Evolutionary conservation across 2,797 vertebrate species (phyloP), one percentile per base, ranked within the genome.

Genomic region (Cryptoprocta ferox): DNA sequence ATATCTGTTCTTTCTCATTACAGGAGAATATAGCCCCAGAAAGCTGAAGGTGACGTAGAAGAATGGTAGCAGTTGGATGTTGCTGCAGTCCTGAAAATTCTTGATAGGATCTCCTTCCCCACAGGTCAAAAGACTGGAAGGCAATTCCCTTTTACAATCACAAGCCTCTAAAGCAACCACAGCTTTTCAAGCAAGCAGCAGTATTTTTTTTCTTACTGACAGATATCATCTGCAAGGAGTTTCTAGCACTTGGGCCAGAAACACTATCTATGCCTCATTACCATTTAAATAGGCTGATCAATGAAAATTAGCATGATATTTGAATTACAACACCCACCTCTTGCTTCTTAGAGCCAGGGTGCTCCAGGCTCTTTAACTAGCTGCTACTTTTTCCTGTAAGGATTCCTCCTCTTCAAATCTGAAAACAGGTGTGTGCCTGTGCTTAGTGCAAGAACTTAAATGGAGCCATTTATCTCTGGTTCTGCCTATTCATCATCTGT

Each of bases 281-380:
- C 90, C 96, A 98, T 98, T 97, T 97, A 97, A 98, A 98, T 97
- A 97, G 96, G 63, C 90, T 96, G 91, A 98, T 98, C 97, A 97
- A 97, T 98, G 96, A 85, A 5, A 98, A 98, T 97, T 96, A 98
- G 84, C 96, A 95, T 97, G 73, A 50, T 91, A 96, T 98, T 96
- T 97, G 95, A 97, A 97, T 97, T 97, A 91, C 87, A 97, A 90
- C 90, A 92, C 76, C 85, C n/a, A 94, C 87, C 68, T 96, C 92
- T 73, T 93, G 92, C 75, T 94, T 96, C 59, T 85, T 86, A 80
- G 56, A 80, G 84, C 37, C 50, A 28, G 26, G 37, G 70, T 84
- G 28, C 26, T 97, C 42, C 10, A 82, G 8, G 4, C 28, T 88
- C 59, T 85, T 50, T 76, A 88, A 91, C 59, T 81, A 90, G 65